These are phyloP conservation scores for Acanthiza pusilla DNA, from an alignment of 2,797 vertebrate genomes.

Conservation along the genomic window DNA sequence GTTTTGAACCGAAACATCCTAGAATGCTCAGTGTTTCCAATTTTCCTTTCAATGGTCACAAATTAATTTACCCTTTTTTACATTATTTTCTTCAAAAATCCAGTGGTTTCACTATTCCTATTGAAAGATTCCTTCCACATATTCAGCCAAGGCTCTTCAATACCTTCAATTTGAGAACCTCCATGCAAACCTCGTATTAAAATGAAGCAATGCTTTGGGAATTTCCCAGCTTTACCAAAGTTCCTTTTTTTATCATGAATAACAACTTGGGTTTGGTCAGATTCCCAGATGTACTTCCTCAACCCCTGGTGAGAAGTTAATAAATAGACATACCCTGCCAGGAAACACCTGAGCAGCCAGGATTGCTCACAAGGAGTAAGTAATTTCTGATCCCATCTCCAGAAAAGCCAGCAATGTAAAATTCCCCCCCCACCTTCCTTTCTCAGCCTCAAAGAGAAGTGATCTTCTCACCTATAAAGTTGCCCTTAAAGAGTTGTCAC, in stretches of 20 bases:
- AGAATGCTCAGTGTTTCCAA: neutral
- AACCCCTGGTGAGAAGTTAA: neutral
- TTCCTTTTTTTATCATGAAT: neutral
- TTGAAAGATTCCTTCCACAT: neutral
- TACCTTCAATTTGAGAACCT: neutral
- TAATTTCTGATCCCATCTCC: neutral
- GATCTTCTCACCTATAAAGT: neutral
- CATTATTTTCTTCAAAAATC: neutral
- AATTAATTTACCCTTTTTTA: neutral
- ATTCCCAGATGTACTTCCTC: neutral
- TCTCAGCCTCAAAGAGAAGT: neutral
- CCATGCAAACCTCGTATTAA: neutral
- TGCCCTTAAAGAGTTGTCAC: neutral
- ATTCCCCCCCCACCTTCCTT: fast-evolving
- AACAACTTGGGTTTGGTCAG: neutral
- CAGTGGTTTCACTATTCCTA: neutral
- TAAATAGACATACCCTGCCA: neutral
- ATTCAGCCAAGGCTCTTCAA: neutral
- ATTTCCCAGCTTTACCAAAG: neutral
- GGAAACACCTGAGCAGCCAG: neutral
- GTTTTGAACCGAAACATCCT: neutral
- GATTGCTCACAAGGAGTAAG: neutral
- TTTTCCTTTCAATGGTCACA: neutral
- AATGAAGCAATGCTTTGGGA: neutral
- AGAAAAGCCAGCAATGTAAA: neutral